phyloP scores from a whole-genome alignment of 2,888 invertebrate genomes.

The Dendrolimus houi region DNA sequence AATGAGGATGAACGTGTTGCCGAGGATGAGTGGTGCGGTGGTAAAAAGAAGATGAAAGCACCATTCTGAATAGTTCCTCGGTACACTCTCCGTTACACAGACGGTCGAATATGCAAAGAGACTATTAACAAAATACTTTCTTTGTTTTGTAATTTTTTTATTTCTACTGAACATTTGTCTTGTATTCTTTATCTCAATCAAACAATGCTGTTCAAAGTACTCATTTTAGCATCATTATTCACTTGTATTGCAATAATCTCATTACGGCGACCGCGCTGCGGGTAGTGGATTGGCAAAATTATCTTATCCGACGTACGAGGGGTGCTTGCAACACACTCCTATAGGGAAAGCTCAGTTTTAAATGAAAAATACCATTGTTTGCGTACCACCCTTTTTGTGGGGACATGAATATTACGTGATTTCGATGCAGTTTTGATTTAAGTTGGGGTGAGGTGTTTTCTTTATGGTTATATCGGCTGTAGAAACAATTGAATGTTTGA shows the following conservation, averaged over 20 bases:
- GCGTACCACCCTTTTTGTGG: slow-evolving; percentile 1
- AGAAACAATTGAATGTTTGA: too few relatives aligned
- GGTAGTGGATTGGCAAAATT: slow-evolving; percentile 54
- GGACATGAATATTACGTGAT: slow-evolving; percentile 3
- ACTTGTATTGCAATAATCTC: slow-evolving; percentile 11
- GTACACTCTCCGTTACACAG: too few relatives aligned
- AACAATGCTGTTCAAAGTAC: not conserved
- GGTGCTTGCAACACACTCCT: slow-evolving; percentile 17
- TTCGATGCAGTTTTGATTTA: not conserved
- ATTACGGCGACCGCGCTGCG: slow-evolving; percentile 32
- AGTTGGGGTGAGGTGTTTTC: too few relatives aligned
- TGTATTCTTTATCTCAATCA: not conserved
- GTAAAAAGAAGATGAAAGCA: too few relatives aligned
- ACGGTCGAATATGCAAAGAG: too few relatives aligned
- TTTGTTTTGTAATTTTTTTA: too few relatives aligned
- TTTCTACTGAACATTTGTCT: too few relatives aligned
- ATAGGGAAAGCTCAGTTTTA: slow-evolving; percentile 11
- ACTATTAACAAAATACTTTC: too few relatives aligned
- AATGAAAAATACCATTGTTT: slow-evolving; percentile 6
- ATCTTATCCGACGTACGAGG: slow-evolving; percentile 17
- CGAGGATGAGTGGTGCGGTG: too few relatives aligned
- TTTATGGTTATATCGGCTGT: too few relatives aligned
- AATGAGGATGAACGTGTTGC: too few relatives aligned
- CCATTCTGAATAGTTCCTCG: too few relatives aligned
- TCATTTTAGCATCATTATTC: not conserved